Evolutionary conservation across 2,888 invertebrate species (phyloP).

Genomic region (Syrista parreyssii): DNA sequence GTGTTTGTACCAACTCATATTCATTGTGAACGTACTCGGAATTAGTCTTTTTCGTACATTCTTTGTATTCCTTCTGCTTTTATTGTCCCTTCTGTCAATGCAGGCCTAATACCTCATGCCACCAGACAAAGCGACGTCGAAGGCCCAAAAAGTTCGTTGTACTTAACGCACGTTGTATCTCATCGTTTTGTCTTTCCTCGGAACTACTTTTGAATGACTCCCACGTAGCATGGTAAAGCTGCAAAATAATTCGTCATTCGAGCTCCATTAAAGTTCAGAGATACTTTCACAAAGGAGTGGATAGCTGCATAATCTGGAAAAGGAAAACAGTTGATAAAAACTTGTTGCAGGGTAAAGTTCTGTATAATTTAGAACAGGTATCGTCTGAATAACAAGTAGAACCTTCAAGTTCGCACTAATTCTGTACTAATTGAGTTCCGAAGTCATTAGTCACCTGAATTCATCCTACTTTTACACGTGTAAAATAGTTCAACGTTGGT

Average conservation of each 20-base stretch:
- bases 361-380: neutral
- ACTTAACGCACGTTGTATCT: neutral
- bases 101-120: neutral
- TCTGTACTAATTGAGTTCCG: neutral
- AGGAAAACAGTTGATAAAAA: neutral
- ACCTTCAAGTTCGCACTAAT: neutral
- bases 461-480: neutral
- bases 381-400: neutral
- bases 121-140: neutral
- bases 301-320: neutral
- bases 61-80: neutral
- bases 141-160: neutral
- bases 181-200: neutral
- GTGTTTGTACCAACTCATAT: too few relatives aligned
- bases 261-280: neutral
- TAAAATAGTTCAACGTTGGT: neutral
- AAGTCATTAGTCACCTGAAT: neutral
- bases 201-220: neutral
- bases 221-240: neutral
- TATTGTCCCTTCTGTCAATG: neutral
- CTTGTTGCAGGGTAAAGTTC: neutral
- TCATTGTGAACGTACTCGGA: too few relatives aligned
- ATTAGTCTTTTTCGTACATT: neutral
- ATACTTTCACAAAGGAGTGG: neutral
- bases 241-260: neutral